These are phyloP conservation scores for Vesta saturnalis DNA, from an alignment of 2,888 invertebrate genomes.

Conservation along the genomic window DNA sequence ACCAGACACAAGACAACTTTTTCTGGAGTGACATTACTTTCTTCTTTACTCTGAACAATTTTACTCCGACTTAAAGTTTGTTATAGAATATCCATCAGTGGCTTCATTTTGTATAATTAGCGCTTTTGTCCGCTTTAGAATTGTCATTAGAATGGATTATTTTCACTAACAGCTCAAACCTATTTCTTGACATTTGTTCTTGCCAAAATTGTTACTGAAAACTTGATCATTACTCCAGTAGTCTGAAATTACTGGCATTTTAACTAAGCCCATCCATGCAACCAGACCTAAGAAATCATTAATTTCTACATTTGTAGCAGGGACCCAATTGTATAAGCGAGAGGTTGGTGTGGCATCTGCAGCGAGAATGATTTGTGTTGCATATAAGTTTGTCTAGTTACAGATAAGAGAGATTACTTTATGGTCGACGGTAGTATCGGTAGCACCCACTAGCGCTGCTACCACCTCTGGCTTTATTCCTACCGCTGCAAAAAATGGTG, in stretches of 20 bases:
- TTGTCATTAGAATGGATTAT: not conserved
- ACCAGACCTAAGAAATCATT: not conserved
- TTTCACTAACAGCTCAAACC: not conserved
- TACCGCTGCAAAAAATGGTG: too few species aligned
- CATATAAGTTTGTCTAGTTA: too few species aligned
- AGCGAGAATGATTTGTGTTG: too few species aligned
- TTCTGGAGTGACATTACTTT: conserved; percentile 12
- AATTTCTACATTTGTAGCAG: not conserved
- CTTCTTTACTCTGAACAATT: too few species aligned
- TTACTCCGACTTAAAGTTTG: not conserved
- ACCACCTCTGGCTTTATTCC: too few species aligned
- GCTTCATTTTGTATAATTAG: not conserved
- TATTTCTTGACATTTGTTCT: not conserved
- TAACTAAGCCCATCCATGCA: not conserved
- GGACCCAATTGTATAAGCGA: not conserved
- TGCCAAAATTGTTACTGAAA: not conserved
- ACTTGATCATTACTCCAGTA: not conserved
- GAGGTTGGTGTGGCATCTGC: too few species aligned
- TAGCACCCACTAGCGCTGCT: too few species aligned
- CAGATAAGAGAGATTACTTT: too few species aligned
- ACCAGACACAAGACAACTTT: conserved; percentile 17
- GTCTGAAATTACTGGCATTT: too few species aligned
- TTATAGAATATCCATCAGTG: not conserved
- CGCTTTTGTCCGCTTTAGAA: not conserved
- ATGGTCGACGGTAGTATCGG: too few species aligned